Percentiles rank a stretch among this genome's conserved stretches.
Conservation (phyloP, 2,797 vertebrate genomes). For the Arnoldichthys spilopterus region DNA sequence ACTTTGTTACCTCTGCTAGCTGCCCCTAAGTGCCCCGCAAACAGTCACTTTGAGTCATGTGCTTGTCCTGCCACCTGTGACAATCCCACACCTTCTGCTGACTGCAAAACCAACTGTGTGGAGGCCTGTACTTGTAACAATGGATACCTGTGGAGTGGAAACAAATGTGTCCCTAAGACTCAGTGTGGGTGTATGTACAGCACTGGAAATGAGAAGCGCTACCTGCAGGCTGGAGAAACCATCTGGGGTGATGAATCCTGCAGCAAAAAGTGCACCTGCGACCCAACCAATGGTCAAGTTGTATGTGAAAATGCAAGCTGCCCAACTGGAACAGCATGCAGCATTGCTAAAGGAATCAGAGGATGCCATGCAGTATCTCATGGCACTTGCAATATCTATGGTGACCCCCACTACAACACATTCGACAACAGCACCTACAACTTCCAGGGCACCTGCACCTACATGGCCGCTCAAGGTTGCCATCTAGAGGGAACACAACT, state of each 20-base stretch:
- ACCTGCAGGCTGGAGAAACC: constrained; percentile 61
- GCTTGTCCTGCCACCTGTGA: constrained; percentile 78
- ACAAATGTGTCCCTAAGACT: constrained; percentile 63
- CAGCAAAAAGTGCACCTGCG: constrained; percentile 64
- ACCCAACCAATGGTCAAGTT: neutral
- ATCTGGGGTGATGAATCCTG: constrained; percentile 73
- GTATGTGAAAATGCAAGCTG: constrained; percentile 55
- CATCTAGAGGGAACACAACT: constrained; percentile 37
- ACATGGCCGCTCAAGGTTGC: constrained; percentile 50
- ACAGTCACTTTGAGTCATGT: constrained; percentile 79
- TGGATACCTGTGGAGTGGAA: constrained; percentile 67
- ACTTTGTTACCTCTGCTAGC: constrained; percentile 37
- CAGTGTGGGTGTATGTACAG: constrained; percentile 74
- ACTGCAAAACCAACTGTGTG: constrained; percentile 69
- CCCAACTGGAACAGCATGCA: constrained; percentile 8
- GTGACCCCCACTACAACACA: constrained; percentile 71
- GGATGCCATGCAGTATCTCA: neutral
- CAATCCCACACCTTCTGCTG: neutral
- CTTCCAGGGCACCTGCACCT: constrained; percentile 75
- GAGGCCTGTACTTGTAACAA: constrained; percentile 76
- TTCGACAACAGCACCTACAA: constrained; percentile 71
- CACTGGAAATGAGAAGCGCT: constrained; percentile 44
- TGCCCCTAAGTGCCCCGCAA: constrained; percentile 62
- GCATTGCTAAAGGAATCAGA: neutral
- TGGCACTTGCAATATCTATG: constrained; percentile 66